Percentiles rank a stretch among this genome's conserved stretches.
phyloP scores from a whole-genome alignment of 1,140 invertebrate genomes.

The Lepidurus arcticus region DNA sequence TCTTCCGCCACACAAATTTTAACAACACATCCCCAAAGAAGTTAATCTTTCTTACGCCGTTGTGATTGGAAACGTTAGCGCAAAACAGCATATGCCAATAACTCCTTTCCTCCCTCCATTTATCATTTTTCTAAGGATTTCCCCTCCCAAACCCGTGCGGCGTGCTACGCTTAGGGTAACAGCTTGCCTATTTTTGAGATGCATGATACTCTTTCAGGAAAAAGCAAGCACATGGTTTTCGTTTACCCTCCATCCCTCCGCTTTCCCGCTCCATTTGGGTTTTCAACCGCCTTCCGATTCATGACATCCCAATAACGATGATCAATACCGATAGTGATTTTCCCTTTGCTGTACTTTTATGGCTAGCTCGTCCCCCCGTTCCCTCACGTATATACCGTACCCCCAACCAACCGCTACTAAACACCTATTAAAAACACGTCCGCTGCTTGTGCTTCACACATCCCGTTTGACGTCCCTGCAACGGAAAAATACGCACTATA shows the following conservation, averaged over 20 bases:
- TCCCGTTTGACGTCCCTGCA: too few species aligned
- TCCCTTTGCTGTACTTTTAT: background rate
- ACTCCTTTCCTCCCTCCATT: background rate
- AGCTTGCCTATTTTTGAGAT: background rate
- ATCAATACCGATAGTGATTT: slow-evolving; percentile 17
- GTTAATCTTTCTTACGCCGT: background rate
- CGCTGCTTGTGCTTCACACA: background rate
- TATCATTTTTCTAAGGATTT: background rate
- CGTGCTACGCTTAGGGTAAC: background rate
- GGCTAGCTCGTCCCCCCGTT: background rate
- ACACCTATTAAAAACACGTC: background rate
- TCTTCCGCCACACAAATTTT: background rate
- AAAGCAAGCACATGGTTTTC: background rate
- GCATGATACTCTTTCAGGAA: background rate
- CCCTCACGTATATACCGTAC: background rate
- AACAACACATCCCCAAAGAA: background rate
- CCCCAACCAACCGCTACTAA: slow-evolving; percentile 3
- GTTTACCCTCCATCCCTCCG: background rate
- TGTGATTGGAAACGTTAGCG: background rate
- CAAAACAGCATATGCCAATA: background rate
- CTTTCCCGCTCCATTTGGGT: background rate
- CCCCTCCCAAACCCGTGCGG: background rate
- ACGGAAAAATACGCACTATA: too few species aligned
- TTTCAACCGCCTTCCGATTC: background rate
- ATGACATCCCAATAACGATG: background rate